Percentiles rank a stretch among this genome's conserved stretches.
Evolutionary conservation across 2,113 vertebrate genomes (phyloP).

Genomic region (Toxostoma redivivum): DNA sequence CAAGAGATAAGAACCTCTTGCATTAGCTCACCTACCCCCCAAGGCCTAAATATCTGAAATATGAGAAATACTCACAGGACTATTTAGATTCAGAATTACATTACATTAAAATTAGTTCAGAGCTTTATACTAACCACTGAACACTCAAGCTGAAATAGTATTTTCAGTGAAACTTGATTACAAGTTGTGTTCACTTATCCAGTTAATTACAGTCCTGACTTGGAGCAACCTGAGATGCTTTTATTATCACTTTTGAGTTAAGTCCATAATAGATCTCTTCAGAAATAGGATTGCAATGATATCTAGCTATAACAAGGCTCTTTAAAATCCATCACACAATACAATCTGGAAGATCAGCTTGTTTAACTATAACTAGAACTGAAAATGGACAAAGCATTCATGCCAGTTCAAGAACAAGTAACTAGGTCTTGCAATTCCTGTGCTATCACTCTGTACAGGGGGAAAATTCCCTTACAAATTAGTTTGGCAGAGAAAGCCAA

Average conservation of each 20-base stretch:
- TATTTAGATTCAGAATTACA: background rate
- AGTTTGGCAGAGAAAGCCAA: background rate
- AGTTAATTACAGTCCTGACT: constrained; percentile 24
- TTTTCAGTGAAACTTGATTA: constrained; percentile 33
- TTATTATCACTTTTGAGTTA: constrained; percentile 10
- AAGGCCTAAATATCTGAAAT: background rate
- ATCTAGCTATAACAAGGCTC: background rate
- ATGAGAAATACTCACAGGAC: background rate
- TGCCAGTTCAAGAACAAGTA: background rate
- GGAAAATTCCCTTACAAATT: background rate
- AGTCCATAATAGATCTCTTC: constrained; percentile 3
- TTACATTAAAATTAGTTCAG: background rate
- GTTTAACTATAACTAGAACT: constrained; percentile 10
- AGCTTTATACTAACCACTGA: background rate
- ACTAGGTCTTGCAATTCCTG: background rate
- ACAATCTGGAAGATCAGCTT: constrained; percentile 16
- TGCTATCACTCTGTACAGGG: background rate
- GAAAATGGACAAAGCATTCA: background rate
- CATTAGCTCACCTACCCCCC: background rate
- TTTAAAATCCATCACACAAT: constrained; percentile 22
- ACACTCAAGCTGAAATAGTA: background rate
- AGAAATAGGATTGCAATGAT: background rate
- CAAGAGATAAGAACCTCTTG: background rate
- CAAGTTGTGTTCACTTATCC: background rate
- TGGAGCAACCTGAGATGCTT: background rate